These are phyloP conservation scores for Hydrozoanthus tunicans DNA, from an alignment of 64 coral and sea anemone genomes.

Conservation along the genomic window DNA sequence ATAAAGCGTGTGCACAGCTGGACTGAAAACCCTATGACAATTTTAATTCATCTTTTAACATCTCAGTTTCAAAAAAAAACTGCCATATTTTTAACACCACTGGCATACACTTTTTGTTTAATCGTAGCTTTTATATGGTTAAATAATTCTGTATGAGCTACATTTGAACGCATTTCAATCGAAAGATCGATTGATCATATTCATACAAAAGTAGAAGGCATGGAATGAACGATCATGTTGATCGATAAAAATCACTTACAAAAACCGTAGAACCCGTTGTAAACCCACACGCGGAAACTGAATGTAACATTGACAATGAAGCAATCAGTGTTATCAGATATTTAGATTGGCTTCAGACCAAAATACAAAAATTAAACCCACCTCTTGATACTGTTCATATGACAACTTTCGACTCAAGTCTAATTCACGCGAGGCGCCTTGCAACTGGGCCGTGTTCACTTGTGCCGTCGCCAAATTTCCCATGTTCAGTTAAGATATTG, in stretches of 20 bases:
- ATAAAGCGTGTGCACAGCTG: background rate
- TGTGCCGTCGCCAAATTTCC: constrained; percentile 79
- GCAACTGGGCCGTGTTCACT: constrained; percentile 74
- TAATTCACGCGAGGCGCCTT: constrained; percentile 79
- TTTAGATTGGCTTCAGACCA: no score
- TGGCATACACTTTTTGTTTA: no score
- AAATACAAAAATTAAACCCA: background rate
- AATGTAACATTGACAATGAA: no score
- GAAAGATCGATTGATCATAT: no score
- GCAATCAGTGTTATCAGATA: no score
- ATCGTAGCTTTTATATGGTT: no score
- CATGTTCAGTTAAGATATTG: constrained; percentile 17
- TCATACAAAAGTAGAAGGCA: background rate
- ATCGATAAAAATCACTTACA: no score
- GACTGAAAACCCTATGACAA: background rate
- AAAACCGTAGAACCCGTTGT: no score
- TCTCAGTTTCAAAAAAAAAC: background rate
- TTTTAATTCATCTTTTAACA: background rate
- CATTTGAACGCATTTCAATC: no score
- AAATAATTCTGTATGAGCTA: no score
- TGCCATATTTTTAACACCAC: no score
- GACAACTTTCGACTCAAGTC: constrained; percentile 74
- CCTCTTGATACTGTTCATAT: constrained; percentile 84
- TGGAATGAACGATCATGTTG: background rate
- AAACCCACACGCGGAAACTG: no score